Base-by-base conservation (phyloP, 2,797 vertebrate species). In the Megaceryle alcyon region DNA sequence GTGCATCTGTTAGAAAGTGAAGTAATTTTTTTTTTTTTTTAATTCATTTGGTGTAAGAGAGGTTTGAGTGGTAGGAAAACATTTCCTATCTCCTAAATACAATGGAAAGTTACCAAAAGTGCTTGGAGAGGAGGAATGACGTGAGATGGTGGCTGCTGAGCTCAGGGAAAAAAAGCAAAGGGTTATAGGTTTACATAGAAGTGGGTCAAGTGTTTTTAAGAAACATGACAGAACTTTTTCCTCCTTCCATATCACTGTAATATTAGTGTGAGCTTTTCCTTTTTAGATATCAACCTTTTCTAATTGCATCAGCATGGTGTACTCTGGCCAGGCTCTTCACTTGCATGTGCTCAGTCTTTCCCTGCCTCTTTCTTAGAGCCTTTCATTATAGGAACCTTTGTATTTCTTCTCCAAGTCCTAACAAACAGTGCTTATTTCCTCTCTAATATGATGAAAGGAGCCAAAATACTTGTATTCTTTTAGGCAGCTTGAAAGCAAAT, bases 1-100 rank as follows among this genome's bases (percentile, higher is more conserved):
- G 73, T 89, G 88, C 97, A 97, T 97, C 97, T 97, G 96, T 96
- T 96, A 95, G 92, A 91, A 92, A 88, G 81, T 76, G 83, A 83
- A 92, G 73, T 86, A 12, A 20, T 81, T 66, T 72, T 68, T 54
- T 51, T 51, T 49, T 49, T 49, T 49, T 66, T 60, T 33, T 2
- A 71, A 80, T 81, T 86, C 10, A 5, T 14, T 75, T 81, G 29
- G 10, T 92, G 70, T 81, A 63, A 69, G 64, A 79, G 75, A 65
- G 18, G 37, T 61, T 39, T 43, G 80, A 82, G 44, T 29, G 2
- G 0, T 7, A 78, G 37, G 63, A 86, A 93, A 90, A 53, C n/a
- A 35, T 77, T 92, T 78, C 44, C 22, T 10, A 4, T 82, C 84
- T 72, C 56, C 44, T 90, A 57, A 83, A 78, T 17, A 46, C 16